Conservation (phyloP, 2,797 vertebrate species). For the Hemitrygon akajei region DNA sequence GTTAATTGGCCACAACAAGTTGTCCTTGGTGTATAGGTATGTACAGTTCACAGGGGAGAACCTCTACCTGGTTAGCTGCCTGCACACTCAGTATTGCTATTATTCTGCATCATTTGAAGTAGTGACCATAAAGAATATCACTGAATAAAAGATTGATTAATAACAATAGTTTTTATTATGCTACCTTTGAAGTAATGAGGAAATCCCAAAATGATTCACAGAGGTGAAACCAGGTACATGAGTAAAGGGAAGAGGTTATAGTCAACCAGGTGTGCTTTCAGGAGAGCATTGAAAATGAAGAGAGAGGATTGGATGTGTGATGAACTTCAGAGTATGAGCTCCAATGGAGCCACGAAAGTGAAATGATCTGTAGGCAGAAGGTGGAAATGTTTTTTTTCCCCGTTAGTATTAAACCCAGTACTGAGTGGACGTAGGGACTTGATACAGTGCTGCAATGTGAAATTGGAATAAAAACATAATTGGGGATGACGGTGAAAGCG, state of each 20-base stretch:
- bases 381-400: too few species aligned
- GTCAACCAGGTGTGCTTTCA: not conserved
- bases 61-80: too few species aligned
- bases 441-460: not conserved
- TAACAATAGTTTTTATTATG: not conserved
- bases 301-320: not conserved
- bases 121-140: not conserved
- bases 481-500: not conserved
- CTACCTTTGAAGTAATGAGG: not conserved
- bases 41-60: too few species aligned
- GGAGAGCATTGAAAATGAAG: not conserved
- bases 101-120: too few species aligned
- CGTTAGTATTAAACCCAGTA: not conserved
- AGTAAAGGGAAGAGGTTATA: not conserved
- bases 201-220: not conserved
- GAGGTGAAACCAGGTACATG: not conserved
- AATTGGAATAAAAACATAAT: not conserved
- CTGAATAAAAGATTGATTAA: too few species aligned
- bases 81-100: too few species aligned
- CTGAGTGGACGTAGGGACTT: not conserved
- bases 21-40: too few species aligned
- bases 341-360: not conserved
- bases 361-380: not conserved
- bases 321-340: not conserved
- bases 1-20: too few species aligned